phyloP scores from a whole-genome alignment of 64 coral and sea anemone species.

The Pocillopora verrucosa region DNA sequence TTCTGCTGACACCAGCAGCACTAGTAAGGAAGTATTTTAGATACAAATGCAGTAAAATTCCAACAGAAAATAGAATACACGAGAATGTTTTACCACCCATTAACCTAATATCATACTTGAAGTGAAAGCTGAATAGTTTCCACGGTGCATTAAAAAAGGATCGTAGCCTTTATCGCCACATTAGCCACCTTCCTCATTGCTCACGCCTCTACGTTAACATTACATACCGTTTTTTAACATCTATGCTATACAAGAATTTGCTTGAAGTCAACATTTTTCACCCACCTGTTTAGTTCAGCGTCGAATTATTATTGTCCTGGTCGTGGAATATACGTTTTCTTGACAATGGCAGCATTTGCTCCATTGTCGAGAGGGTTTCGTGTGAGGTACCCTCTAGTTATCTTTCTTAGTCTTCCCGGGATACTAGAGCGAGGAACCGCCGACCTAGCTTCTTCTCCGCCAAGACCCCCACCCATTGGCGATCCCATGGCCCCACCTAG shows the following conservation, averaged over 20 bases:
- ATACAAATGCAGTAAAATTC: too few species aligned
- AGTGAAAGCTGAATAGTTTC: too few species aligned
- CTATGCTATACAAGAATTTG: background rate
- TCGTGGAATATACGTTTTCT: constrained; percentile 72
- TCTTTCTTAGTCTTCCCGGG: constrained; percentile 37
- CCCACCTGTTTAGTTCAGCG: background rate
- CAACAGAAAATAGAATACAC: too few species aligned
- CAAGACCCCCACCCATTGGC: constrained; percentile 45
- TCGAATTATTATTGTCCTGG: constrained; percentile 9
- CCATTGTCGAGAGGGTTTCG: constrained; percentile 67
- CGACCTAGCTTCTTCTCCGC: constrained; percentile 57
- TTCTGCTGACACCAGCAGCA: too few species aligned
- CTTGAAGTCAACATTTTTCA: background rate
- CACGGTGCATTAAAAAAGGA: too few species aligned
- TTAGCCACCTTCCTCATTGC: too few species aligned
- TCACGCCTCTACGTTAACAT: too few species aligned
- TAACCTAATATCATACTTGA: too few species aligned
- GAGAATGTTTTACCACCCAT: too few species aligned
- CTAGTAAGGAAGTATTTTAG: too few species aligned
- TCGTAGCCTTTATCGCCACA: too few species aligned
- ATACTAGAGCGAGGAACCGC: constrained; percentile 58
- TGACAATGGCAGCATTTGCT: constrained; percentile 69
- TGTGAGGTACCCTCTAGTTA: constrained; percentile 60
- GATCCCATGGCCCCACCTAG: constrained; percentile 58
- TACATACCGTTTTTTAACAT: too few species aligned